Evolutionary conservation across 1,140 invertebrate species (phyloP), one percentile per base, ranked within the genome.

Genomic region (Ericerus pela): DNA sequence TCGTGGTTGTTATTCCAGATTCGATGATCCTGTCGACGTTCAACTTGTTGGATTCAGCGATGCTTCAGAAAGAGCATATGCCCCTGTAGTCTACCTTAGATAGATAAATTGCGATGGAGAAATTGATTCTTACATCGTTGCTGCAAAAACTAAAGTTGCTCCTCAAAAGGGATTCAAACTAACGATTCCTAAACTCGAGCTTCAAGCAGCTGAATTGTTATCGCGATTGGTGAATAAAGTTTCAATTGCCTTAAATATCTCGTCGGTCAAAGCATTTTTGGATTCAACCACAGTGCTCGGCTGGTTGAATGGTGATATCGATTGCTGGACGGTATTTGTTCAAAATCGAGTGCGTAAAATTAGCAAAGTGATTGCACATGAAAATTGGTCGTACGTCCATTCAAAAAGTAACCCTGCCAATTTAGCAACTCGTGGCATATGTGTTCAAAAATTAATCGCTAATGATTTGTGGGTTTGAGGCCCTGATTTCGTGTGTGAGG

Each of bases 261-360:
- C 4, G 0, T 1, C 22, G 4, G 11, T 29, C 8, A 3, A n/a
- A 0, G 57, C 59, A 10, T 67, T 64, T 64, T 59, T 61, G 1
- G 65, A 69, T 57, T 67, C 65, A 1, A 60, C 63, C 28, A 61
- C 67, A 0, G 60, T 62, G 0, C 56, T 69, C 4, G 61, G 62
- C 2, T 69, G 67, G 67, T 38, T 70, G 8, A 58, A 63, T 36
- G 63, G 55, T 14, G 56, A 58, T 0, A 51, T 60, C 18, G 59
- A 29, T 24, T 56, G 43, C 31, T 67, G 65, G 64, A 64, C 67
- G 37, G 62, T 53, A 12, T 56, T 56, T 26, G 43, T 56, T 0
- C 30, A 37, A 0, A 51, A 56, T 26, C 41, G 41, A 2, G 55
- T 56, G 5, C n/a, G 28, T 12, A 16, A 41, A 16, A 47, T 56